Conservation (phyloP, 2,797 vertebrate species). For the Champsocephalus gunnari region DNA sequence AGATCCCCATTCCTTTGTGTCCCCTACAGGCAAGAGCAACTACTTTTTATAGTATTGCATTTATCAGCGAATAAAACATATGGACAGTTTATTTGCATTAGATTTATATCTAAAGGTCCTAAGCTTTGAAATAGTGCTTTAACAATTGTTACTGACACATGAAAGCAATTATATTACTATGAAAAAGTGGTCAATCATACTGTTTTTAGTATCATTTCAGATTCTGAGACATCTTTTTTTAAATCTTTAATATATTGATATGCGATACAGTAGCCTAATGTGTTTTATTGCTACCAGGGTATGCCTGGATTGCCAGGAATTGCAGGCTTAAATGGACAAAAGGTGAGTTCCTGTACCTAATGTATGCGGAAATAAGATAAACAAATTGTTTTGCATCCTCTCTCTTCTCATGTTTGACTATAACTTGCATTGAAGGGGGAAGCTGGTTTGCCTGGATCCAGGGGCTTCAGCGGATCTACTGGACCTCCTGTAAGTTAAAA, state of each 20-base stretch:
- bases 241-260: background rate
- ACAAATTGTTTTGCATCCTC: background rate
- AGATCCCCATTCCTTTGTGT: slow-evolving; percentile 6
- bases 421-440: slow-evolving; percentile 87
- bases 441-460: slow-evolving; percentile 85
- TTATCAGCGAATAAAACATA: slow-evolving; percentile 35
- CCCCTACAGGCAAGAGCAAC: slow-evolving; percentile 2
- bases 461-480: slow-evolving; percentile 87
- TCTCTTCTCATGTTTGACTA: slow-evolving; percentile 8
- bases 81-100: slow-evolving; percentile 7
- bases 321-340: slow-evolving; percentile 88
- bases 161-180: slow-evolving; percentile 25
- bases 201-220: slow-evolving; percentile 10
- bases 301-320: slow-evolving; percentile 92
- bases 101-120: background rate
- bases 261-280: background rate
- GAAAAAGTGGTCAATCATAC: background rate
- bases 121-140: background rate
- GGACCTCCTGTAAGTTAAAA: slow-evolving; percentile 87
- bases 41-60: slow-evolving; percentile 29
- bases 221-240: too few species aligned
- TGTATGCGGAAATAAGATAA: background rate
- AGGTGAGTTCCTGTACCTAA: slow-evolving; percentile 79
- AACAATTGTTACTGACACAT: slow-evolving; percentile 12
- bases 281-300: slow-evolving; percentile 83